Conservation (phyloP, 2,797 vertebrate genomes). For the Myotis myotis region DNA sequence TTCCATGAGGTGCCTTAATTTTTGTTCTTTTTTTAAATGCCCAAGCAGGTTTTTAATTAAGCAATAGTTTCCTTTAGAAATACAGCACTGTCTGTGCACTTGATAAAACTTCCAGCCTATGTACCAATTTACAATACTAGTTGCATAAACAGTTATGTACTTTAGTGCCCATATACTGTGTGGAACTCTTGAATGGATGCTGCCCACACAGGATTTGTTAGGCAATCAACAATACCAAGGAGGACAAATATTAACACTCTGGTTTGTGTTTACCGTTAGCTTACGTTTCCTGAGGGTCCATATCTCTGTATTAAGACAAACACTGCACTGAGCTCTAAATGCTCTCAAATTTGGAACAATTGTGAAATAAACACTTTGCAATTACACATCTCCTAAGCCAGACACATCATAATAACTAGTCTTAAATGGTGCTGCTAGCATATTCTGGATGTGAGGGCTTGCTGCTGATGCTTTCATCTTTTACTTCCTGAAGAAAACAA, state of each 20-base stretch:
- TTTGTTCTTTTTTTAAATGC: constrained; percentile 47
- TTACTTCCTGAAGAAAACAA: constrained; percentile 50
- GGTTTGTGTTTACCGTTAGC: constrained; percentile 80
- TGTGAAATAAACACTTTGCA: constrained; percentile 68
- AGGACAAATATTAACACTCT: constrained; percentile 81
- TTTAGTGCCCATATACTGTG: constrained; percentile 73
- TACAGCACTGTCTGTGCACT: constrained; percentile 64
- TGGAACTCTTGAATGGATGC: constrained; percentile 63
- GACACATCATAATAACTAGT: constrained; percentile 44
- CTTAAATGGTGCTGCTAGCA: constrained; percentile 55
- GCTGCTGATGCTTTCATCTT: constrained; percentile 23
- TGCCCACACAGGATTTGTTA: constrained; percentile 81
- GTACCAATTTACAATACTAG: constrained; percentile 70
- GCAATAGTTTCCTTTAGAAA: constrained; percentile 79
- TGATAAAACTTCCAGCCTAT: constrained; percentile 68
- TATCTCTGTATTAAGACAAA: constrained; percentile 75
- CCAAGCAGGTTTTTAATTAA: constrained; percentile 79
- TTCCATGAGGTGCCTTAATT: neutral
- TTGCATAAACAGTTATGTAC: constrained; percentile 74
- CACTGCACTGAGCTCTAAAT: constrained; percentile 61
- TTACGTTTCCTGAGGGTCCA: constrained; percentile 81
- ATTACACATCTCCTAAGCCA: constrained; percentile 72
- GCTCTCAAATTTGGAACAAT: constrained; percentile 64
- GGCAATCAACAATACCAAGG: constrained; percentile 71
- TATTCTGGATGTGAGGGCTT: constrained; percentile 25